phyloP scores from a whole-genome alignment of 2,888 invertebrate genomes.

The Hypercompe scribonia region DNA sequence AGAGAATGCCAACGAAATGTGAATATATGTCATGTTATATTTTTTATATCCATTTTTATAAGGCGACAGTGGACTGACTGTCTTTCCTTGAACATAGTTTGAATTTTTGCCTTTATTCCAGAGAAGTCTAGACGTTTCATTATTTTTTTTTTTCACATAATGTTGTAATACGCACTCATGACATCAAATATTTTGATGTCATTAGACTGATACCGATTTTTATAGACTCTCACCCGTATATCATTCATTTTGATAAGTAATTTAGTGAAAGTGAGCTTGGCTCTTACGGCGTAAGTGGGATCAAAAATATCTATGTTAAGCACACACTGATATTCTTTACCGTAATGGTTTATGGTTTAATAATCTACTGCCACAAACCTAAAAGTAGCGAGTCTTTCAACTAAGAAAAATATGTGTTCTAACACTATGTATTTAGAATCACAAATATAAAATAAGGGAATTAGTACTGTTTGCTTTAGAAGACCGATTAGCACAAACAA shows the following conservation, averaged over 20 bases:
- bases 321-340: too few relatives aligned
- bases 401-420: too few relatives aligned
- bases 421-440: too few relatives aligned
- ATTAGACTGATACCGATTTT: neutral
- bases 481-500: constrained; percentile 22
- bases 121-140: neutral
- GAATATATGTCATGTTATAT: constrained; percentile 27
- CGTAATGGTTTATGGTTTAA: too few relatives aligned
- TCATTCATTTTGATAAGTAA: neutral
- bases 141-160: neutral
- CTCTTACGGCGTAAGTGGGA: too few relatives aligned
- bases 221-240: neutral
- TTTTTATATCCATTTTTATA: constrained; percentile 32
- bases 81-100: constrained; percentile 3
- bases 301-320: too few relatives aligned
- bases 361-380: too few relatives aligned
- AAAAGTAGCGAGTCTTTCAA: too few relatives aligned
- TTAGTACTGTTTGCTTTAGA: neutral
- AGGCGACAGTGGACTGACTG: constrained; percentile 13
- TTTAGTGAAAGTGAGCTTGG: neutral
- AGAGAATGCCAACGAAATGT: constrained; percentile 16
- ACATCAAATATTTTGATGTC: neutral
- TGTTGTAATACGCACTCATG: neutral
- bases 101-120: neutral
- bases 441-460: neutral